Base-by-base conservation (phyloP, 2,888 invertebrate genomes). In the Pandemis heparana region DNA sequence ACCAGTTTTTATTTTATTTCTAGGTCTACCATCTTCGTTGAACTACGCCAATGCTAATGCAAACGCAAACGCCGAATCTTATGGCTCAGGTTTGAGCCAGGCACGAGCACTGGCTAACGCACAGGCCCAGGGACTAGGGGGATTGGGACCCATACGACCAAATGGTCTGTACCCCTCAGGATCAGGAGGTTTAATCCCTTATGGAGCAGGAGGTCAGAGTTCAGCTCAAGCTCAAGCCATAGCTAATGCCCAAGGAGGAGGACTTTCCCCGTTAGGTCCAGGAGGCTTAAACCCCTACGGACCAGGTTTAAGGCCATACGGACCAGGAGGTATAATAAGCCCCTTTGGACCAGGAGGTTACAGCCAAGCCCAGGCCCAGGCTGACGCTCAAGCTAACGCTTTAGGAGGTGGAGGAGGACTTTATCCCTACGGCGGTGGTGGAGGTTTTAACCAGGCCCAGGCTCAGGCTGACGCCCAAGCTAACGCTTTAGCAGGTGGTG, bases 401-500 rank as follows among this genome's bases (percentile, higher is more conserved):
- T 41, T 41, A 41, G 23, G 23, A 32, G 23, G 23, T 32, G 23
- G 23, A 32, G 23, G 23, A 32, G 23, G 23, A 32, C 23, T 32
- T 32, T 32, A 32, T 4, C 41, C 41, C 9, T 7, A 9, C 32
- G 43, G 5, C 7, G 41, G 41, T 41, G 41, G 41, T 10, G 43
- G 43, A 12, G 43, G 43, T 14, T 12, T 46, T 1, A 46, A 18
- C 9, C 67, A 53, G n/a, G 56, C 67, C 0, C 23, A 48, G 23
- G 65, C 67, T 41, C n/a, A 7, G 18, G 70, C 70, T 0, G 65
- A 74, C 12, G 60, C 75, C 6, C 48, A 48, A 12, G 48, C 48
- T 48, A 48, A 48, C 16, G 48, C 48, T n/a, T 12, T 12, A 48
- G n/a, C 5, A n/a, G n/a, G n/a, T 16, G 51, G 51, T 1, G 48